A percentile compares a stretch with the other conserved stretches of the same genome.
phyloP scores from a whole-genome alignment of 2,113 vertebrate species.

The Xiphophorus hellerii region DNA sequence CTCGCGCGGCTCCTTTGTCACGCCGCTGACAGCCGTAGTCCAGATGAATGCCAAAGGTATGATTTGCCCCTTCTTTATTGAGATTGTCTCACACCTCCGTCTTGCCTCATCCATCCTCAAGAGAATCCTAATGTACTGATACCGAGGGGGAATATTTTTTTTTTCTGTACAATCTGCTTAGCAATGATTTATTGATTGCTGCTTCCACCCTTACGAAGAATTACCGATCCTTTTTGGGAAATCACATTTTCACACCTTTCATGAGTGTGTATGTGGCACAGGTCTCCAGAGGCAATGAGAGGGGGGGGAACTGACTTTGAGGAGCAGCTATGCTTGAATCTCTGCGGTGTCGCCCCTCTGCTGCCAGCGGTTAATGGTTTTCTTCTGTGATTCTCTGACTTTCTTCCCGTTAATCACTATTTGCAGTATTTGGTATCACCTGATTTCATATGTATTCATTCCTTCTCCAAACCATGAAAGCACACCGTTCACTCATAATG shows the following conservation, averaged over 20 bases:
- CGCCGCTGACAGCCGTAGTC: constrained; percentile 71
- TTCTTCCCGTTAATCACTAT: constrained; percentile 44
- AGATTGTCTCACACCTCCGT: constrained; percentile 85
- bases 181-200: constrained; percentile 99
- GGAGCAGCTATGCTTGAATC: constrained; percentile 76
- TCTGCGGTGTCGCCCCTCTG: constrained; percentile 61
- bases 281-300: constrained; percentile 82
- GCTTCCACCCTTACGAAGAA: constrained; percentile 94
- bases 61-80: constrained; percentile 90
- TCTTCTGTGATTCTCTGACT: constrained; percentile 49
- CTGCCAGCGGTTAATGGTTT: constrained; percentile 47
- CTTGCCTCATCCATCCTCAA: constrained; percentile 73
- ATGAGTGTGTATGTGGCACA: constrained; percentile 86
- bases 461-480: constrained; percentile 47
- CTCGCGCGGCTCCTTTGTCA: constrained; percentile 32
- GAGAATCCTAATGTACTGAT: constrained; percentile 96
- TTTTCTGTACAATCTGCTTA: constrained; percentile 95
- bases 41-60: constrained; percentile 87
- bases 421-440: constrained; percentile 57
- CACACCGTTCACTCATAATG: constrained; percentile 38
- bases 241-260: constrained; percentile 99
- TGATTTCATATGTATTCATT: constrained; percentile 58
- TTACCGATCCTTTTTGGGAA: constrained; percentile 99
- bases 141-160: constrained; percentile 88
- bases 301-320: constrained; percentile 93